Conservation (phyloP, 2,797 vertebrate genomes). For the Coregonus ussuriensis region DNA sequence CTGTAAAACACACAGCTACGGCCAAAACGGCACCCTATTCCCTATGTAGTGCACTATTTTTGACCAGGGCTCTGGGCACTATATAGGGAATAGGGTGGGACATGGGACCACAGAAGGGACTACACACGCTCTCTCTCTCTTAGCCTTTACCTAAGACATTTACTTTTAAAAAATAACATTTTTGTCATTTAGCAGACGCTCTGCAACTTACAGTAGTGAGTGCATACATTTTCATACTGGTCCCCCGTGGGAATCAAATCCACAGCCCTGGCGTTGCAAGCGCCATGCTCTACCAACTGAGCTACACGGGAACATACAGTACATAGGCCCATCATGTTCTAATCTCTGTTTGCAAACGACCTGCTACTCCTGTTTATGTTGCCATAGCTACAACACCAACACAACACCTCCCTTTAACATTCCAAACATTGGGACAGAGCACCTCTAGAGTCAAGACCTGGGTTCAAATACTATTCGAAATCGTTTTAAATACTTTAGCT, state of each 20-base stretch:
- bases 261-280: no score
- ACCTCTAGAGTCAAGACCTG: not conserved
- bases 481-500: not conserved
- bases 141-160: conserved; percentile 3
- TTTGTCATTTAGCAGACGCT: no score
- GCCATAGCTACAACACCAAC: conserved; percentile 63
- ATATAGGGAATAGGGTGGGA: not conserved
- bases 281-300: no score
- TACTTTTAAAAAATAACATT: no score
- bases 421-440: conserved; percentile 35
- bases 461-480: not conserved
- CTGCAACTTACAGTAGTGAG: no score
- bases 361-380: conserved; percentile 62
- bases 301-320: no score
- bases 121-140: conserved; percentile 1
- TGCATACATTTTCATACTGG: no score
- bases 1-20: not conserved
- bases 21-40: not conserved
- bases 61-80: not conserved
- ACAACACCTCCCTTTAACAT: conserved; percentile 64
- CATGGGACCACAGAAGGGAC: not conserved
- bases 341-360: conserved; percentile 66
- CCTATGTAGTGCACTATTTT: not conserved
- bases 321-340: conserved; percentile 42
- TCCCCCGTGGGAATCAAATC: no score